phyloP scores from a whole-genome alignment of 2,797 vertebrate species.

The Oryzias dopingdopingensis region DNA sequence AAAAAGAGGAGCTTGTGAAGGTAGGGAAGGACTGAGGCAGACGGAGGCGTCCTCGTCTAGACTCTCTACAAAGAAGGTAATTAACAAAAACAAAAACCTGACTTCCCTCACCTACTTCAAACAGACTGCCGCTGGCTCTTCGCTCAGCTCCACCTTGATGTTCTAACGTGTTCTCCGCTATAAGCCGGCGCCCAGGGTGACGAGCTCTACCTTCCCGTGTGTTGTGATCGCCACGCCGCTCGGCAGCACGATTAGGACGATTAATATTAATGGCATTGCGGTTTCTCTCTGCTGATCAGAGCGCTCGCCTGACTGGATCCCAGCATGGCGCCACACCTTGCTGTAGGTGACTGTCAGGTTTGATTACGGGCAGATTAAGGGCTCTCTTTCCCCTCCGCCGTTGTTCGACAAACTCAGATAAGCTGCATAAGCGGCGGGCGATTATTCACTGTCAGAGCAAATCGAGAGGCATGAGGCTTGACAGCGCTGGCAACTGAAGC shows the following conservation, averaged over 20 bases:
- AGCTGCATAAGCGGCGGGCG: constrained; percentile 37
- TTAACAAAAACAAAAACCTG: constrained; percentile 64
- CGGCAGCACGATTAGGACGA: constrained; percentile 62
- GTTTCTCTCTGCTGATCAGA: constrained; percentile 62
- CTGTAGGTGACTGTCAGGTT: constrained; percentile 78
- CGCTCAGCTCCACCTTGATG: constrained; percentile 55
- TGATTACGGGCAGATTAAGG: constrained; percentile 73
- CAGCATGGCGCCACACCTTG: constrained; percentile 76
- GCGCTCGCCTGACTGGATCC: constrained; percentile 57
- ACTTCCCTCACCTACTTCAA: constrained; percentile 59
- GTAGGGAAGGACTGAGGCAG: background rate
- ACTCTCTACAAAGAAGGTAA: constrained; percentile 54
- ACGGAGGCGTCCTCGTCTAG: constrained; percentile 30
- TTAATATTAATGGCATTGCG: constrained; percentile 74
- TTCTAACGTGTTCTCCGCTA: background rate
- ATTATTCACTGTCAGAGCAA: constrained; percentile 55
- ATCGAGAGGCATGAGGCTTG: constrained; percentile 30
- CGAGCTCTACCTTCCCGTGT: constrained; percentile 38
- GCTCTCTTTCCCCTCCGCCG: constrained; percentile 55
- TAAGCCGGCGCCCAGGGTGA: constrained; percentile 27
- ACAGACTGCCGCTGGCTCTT: constrained; percentile 48
- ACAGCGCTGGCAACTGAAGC: background rate
- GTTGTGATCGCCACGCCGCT: constrained; percentile 45
- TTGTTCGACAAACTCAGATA: constrained; percentile 45
- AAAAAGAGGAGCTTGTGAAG: background rate